phyloP scores from a whole-genome alignment of 1,140 invertebrate genomes.

The Saccostrea glomerata region DNA sequence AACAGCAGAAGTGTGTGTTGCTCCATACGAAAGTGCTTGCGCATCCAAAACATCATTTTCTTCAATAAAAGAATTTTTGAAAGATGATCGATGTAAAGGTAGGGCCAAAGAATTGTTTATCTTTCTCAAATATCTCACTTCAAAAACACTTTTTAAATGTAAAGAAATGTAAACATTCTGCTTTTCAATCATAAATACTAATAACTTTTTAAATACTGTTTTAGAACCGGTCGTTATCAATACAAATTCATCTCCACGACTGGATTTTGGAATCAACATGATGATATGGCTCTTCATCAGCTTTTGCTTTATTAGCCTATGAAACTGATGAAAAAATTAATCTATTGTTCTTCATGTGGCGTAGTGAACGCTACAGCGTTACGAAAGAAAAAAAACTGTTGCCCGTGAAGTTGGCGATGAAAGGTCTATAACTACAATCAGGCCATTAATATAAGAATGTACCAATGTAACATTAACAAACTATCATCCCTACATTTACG shows the following conservation, averaged over 20 bases:
- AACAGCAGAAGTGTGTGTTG: not conserved
- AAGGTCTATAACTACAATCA: too few species aligned
- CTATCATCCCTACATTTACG: too few species aligned
- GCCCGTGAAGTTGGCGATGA: too few species aligned
- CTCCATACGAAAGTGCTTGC: not conserved
- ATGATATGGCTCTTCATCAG: not conserved
- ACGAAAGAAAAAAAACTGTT: too few species aligned
- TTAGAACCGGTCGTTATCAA: not conserved
- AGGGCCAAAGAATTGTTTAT: not conserved
- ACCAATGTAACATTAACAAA: too few species aligned
- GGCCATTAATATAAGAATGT: too few species aligned
- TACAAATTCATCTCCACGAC: not conserved
- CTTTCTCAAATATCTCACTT: not conserved
- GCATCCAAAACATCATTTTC: not conserved
- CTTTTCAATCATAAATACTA: not conserved
- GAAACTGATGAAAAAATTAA: too few species aligned
- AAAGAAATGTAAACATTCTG: too few species aligned
- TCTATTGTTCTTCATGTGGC: too few species aligned
- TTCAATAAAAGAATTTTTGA: not conserved
- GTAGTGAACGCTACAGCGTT: too few species aligned
- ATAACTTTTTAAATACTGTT: not conserved
- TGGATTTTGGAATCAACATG: not conserved
- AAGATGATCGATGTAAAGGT: constrained; percentile 3
- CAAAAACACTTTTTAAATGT: too few species aligned
- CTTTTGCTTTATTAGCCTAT: not conserved